Evolutionary conservation across 2,888 invertebrate genomes (phyloP), one percentile per base, ranked within the genome.

Genomic region (Eutolmus rufibarbis): DNA sequence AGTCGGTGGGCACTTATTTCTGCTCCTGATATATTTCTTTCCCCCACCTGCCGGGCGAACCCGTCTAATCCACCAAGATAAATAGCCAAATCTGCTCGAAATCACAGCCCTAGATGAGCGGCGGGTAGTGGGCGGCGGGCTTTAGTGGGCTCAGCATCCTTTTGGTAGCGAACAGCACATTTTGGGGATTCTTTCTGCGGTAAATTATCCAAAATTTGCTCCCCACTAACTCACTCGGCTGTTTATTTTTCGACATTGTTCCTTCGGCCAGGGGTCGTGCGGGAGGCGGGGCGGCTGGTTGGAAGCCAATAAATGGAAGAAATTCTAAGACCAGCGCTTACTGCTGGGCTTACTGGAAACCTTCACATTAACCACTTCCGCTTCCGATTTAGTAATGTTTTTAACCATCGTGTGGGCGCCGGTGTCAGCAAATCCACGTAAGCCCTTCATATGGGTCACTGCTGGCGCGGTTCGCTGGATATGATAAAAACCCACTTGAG

Each of bases 401-500:
- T n/a, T 28, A 82, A 66, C 66, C 56, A 28, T 19, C 9, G 82
- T 57, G 57, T 57, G 82, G 81, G 56, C 81, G 82, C 31, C 37
- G 40, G 66, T 82, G 66, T 82, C 66, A 82, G 66, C 57, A 82
- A 82, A 57, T 82, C 82, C 82, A 16, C 66, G 9, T 66, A 57
- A 82, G 82, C 66, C 82, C 51, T n/a, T 56, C 57, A 82, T 82
- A 82, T 37, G 57, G 82, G 79, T 79, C 79, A 79, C 14, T 28
- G 79, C 28, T 79, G 43, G 79, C 51, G 28, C 28, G 57, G 37
- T 19, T 37, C 19, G 37, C 19, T 82, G 37, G 37, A 82, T 82
- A 37, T 82, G 82, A 82, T 66, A 82, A 82, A 82, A 82, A 82
- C 56, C 82, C 82, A 82, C 82, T 82, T 82, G 66, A 82, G 66